Conservation (phyloP, 2,888 invertebrate genomes). For the Mesorhabditis spiculigera region DNA sequence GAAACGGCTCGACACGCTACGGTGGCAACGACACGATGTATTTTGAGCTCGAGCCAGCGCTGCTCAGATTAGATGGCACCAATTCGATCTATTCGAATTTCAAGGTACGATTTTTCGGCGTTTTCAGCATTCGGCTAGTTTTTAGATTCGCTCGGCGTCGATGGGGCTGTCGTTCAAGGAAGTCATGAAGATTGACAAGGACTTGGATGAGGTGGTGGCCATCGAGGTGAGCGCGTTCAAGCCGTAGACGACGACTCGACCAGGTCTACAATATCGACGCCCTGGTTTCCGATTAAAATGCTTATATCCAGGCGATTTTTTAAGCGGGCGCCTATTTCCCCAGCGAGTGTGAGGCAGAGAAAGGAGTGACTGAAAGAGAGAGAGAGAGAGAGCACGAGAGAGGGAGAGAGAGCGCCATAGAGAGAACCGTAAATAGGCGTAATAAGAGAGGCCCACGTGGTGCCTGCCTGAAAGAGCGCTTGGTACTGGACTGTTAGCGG, state of each 20-base stretch:
- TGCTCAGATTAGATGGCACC: constrained; percentile 19
- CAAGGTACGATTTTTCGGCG: constrained; percentile 17
- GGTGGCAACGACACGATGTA: constrained; percentile 27
- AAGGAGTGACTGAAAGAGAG: too few species aligned
- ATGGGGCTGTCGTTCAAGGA: constrained; percentile 31
- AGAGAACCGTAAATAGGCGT: too few species aligned
- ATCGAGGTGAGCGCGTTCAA: constrained; percentile 21
- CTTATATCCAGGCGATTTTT: neutral
- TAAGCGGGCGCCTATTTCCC: too few species aligned
- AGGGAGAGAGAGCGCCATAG: too few species aligned
- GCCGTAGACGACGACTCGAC: too few species aligned
- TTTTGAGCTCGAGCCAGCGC: constrained; percentile 20
- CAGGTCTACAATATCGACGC: too few species aligned
- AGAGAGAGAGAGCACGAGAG: too few species aligned
- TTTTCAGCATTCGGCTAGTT: neutral
- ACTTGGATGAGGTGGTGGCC: constrained; percentile 26
- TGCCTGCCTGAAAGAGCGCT: too few species aligned
- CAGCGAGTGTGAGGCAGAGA: too few species aligned
- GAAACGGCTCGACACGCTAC: constrained; percentile 26
- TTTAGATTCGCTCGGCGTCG: constrained; percentile 21
- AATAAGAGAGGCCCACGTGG: too few species aligned
- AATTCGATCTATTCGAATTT: constrained; percentile 35
- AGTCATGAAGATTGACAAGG: constrained; percentile 29
- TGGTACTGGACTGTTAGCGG: too few species aligned
- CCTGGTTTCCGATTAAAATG: neutral